Conservation (phyloP, 2,113 vertebrate species). For the Campylomormyrus numenius region DNA sequence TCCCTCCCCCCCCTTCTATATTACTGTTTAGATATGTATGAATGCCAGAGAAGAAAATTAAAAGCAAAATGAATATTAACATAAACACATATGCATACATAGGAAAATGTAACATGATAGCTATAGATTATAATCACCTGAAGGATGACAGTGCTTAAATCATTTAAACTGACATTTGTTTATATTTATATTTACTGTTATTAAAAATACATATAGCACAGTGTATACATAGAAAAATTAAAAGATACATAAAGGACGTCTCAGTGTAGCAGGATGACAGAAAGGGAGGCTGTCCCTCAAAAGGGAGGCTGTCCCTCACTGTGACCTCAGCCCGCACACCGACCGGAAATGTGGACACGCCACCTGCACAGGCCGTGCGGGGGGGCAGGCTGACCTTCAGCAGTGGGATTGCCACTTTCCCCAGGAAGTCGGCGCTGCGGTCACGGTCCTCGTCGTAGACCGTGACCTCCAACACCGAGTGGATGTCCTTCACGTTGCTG, state of each 20-base stretch:
- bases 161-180: neutral
- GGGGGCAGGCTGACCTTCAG: constrained; percentile 67
- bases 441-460: constrained; percentile 92
- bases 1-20: neutral
- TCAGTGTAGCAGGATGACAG: neutral
- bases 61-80: neutral
- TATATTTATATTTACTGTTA: neutral
- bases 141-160: neutral
- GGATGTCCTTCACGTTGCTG: constrained; percentile 92
- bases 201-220: neutral
- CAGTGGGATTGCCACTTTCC: constrained; percentile 87
- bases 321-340: neutral
- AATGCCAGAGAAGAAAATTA: neutral
- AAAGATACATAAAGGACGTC: no score
- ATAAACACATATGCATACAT: neutral
- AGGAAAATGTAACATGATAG: neutral
- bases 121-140: neutral
- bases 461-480: constrained; percentile 86
- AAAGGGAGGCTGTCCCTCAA: neutral
- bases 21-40: neutral
- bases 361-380: neutral
- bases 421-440: constrained; percentile 87
- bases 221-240: neutral
- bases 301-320: neutral
- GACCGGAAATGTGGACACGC: neutral